Evolutionary conservation across 2,888 invertebrate species (phyloP).

Genomic region (Sturmia bella): DNA sequence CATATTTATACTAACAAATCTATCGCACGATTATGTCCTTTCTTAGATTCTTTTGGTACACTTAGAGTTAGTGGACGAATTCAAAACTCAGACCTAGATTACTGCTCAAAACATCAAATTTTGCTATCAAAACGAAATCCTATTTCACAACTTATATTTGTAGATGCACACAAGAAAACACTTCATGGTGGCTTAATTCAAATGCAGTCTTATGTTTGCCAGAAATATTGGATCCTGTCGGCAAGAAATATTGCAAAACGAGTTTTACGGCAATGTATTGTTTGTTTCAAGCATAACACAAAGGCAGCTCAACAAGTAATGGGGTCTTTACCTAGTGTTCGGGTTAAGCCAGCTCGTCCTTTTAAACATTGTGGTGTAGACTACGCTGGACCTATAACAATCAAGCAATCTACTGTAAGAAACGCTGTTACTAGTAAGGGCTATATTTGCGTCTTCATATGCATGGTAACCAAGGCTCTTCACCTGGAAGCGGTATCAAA

Average conservation of each 20-base stretch:
- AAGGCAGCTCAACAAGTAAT: constrained; percentile 49
- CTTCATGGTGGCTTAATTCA: constrained; percentile 17
- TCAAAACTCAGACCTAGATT: constrained; percentile 34
- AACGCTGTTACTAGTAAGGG: constrained; percentile 35
- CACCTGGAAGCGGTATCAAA: constrained; percentile 42
- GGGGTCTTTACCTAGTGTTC: constrained; percentile 44
- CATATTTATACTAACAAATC: background rate
- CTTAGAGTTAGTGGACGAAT: constrained; percentile 56
- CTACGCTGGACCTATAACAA: constrained; percentile 61
- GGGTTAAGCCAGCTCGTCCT: background rate
- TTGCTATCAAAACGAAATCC: constrained; percentile 49
- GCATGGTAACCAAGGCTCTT: constrained; percentile 31
- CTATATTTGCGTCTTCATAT: constrained; percentile 45
- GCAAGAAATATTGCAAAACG: constrained; percentile 38
- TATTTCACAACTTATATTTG: constrained; percentile 31
- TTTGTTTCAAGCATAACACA: constrained; percentile 43
- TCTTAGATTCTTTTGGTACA: constrained; percentile 30
- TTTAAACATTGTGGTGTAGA: constrained; percentile 49
- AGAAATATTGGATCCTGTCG: constrained; percentile 48
- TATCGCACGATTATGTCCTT: constrained; percentile 15
- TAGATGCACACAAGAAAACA: too few species aligned
- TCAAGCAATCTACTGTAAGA: constrained; percentile 27
- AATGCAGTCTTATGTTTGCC: constrained; percentile 45
- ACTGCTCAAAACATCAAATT: constrained; percentile 43
- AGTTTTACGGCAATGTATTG: constrained; percentile 25